These are phyloP conservation scores for Hypsopygia costalis DNA, from an alignment of 2,888 invertebrate genomes.

Conservation along the genomic window DNA sequence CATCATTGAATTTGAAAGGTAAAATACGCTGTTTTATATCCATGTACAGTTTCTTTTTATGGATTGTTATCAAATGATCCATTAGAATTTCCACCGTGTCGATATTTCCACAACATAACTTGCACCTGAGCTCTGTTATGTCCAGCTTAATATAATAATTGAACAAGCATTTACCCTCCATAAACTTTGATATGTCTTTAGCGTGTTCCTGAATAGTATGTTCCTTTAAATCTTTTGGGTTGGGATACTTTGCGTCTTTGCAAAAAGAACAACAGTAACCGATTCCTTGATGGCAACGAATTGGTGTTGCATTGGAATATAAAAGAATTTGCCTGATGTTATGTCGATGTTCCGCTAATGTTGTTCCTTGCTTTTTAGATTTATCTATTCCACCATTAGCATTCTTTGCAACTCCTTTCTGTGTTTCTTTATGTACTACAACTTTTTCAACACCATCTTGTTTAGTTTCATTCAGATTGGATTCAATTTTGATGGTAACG, in stretches of 20 bases:
- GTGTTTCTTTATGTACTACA: neutral
- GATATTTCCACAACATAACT: neutral
- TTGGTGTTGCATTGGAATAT: neutral
- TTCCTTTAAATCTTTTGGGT: neutral
- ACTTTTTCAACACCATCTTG: neutral
- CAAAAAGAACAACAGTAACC: constrained; percentile 5
- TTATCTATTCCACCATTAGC: too few relatives aligned
- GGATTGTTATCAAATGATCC: constrained; percentile 31
- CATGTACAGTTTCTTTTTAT: constrained; percentile 28
- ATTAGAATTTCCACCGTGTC: constrained; percentile 30
- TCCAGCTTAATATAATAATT: neutral
- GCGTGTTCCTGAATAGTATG: neutral
- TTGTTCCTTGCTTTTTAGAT: neutral
- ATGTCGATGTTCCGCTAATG: neutral
- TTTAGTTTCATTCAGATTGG: neutral
- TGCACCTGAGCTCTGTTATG: neutral
- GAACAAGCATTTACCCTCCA: neutral
- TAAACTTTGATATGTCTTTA: neutral
- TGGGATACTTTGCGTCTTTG: neutral
- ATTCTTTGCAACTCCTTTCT: neutral
- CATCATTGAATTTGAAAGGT: constrained; percentile 44
- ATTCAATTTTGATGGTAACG: constrained; percentile 13
- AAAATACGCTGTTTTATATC: constrained; percentile 42
- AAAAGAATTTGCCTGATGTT: neutral
- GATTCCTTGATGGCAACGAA: constrained; percentile 12